Conservation (phyloP, 2,888 invertebrate species). For the Rhaphigaster nebulosa region DNA sequence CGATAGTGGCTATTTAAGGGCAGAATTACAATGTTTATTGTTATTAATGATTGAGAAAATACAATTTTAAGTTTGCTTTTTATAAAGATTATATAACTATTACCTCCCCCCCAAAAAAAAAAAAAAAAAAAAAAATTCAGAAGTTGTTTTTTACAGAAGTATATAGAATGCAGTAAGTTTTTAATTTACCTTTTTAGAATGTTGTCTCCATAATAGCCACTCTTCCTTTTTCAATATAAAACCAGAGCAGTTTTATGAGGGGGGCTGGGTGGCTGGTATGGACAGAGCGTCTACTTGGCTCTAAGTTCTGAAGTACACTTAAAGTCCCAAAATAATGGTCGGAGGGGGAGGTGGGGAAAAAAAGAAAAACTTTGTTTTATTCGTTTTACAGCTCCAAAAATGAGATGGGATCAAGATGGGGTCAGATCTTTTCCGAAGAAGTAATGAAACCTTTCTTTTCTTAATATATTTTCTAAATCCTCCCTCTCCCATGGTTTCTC, state of each 20-base stretch:
- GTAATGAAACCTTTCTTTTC: conserved; percentile 53
- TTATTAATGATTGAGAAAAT: no score
- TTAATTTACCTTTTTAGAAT: conserved; percentile 17
- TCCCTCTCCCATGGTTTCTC: neutral
- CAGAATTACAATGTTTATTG: no score
- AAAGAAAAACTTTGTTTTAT: conserved; percentile 53
- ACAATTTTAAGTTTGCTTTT: no score
- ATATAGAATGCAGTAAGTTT: neutral
- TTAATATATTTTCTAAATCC: conserved; percentile 39
- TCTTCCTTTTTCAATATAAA: conserved; percentile 30
- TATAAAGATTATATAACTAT: no score
- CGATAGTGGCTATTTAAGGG: no score
- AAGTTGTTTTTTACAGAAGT: no score
- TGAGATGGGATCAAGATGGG: conserved; percentile 52
- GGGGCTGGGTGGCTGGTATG: neutral
- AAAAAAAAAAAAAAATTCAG: no score
- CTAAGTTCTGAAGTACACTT: conserved; percentile 54
- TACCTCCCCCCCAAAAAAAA: no score
- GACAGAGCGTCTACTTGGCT: conserved; percentile 45
- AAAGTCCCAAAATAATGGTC: conserved; percentile 53
- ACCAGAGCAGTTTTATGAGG: conserved; percentile 13
- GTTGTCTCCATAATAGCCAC: neutral
- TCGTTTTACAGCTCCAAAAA: conserved; percentile 55
- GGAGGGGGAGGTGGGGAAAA: neutral
- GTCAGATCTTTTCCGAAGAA: conserved; percentile 53